These are phyloP conservation scores for Lordiphosa collinella DNA, from an alignment of 1,140 invertebrate genomes.

Conservation along the genomic window DNA sequence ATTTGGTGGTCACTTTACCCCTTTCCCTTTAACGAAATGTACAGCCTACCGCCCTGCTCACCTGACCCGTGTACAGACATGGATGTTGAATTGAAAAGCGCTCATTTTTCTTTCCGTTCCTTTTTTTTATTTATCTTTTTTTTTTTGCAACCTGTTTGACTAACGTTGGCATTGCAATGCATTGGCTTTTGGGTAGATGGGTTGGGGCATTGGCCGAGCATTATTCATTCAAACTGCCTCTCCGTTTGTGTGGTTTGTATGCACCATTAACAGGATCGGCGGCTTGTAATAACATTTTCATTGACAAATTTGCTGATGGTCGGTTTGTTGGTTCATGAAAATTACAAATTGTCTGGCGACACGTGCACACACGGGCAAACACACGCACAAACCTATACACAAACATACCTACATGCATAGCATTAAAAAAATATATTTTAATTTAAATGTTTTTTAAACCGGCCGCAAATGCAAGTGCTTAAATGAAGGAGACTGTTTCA, in stretches of 20 bases:
- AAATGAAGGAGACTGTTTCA: neutral
- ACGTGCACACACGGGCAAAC: neutral
- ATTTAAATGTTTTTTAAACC: slow-evolving; percentile 31
- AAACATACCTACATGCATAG: neutral
- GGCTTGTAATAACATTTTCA: slow-evolving; percentile 71
- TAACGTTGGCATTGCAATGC: slow-evolving; percentile 2
- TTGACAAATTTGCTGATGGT: slow-evolving; percentile 65
- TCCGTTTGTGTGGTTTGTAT: slow-evolving; percentile 27
- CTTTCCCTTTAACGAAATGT: too few species aligned
- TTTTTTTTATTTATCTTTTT: neutral
- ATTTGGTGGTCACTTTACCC: too few species aligned
- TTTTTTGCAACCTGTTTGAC: slow-evolving; percentile 8
- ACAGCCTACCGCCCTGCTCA: too few species aligned
- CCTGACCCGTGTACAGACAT: slow-evolving; percentile 10
- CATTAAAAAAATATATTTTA: slow-evolving; percentile 24
- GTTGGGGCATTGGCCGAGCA: neutral
- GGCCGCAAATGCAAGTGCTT: neutral
- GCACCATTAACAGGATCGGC: slow-evolving; percentile 53
- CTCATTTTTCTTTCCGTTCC: slow-evolving; percentile 18
- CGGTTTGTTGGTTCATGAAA: slow-evolving; percentile 45
- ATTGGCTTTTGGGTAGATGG: neutral
- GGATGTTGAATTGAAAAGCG: slow-evolving; percentile 61
- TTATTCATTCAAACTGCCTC: neutral
- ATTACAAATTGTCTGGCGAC: slow-evolving; percentile 51
- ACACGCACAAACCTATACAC: neutral